phyloP scores from a whole-genome alignment of 2,888 invertebrate genomes.

The Apamea anceps region DNA sequence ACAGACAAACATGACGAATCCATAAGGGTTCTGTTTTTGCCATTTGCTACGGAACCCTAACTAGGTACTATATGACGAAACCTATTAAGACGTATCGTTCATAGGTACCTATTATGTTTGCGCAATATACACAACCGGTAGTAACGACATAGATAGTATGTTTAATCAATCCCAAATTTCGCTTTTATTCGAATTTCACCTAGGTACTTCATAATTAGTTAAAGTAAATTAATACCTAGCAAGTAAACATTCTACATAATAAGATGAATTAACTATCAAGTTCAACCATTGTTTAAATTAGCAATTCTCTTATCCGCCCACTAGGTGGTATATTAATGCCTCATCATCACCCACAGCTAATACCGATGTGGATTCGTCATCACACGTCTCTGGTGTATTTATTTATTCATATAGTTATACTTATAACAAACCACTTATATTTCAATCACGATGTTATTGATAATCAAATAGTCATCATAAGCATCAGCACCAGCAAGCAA shows the following conservation, averaged over 20 bases:
- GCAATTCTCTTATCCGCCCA: slow-evolving; percentile 30
- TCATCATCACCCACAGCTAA: slow-evolving; percentile 53
- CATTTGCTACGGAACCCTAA: too few relatives aligned
- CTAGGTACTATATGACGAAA: neutral
- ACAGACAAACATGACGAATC: too few relatives aligned
- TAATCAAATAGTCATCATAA: neutral
- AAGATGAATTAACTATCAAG: slow-evolving; percentile 33
- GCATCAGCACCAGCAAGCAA: neutral
- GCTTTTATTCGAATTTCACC: neutral
- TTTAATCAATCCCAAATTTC: neutral
- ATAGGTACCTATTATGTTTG: neutral
- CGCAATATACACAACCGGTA: neutral
- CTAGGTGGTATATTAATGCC: slow-evolving; percentile 15
- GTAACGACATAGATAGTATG: neutral
- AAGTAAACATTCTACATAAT: neutral
- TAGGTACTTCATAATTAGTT: neutral
- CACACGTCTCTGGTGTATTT: slow-evolving; percentile 8
- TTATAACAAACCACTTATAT: slow-evolving; percentile 23
- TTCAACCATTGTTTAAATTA: slow-evolving; percentile 54
- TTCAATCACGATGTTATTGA: slow-evolving; percentile 16
- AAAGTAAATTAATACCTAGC: too few relatives aligned
- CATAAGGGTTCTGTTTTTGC: too few relatives aligned
- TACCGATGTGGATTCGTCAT: slow-evolving; percentile 32
- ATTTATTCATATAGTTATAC: neutral
- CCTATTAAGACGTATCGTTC: neutral